A percentile compares a stretch with the other conserved stretches of the same genome.
Evolutionary conservation across 2,888 invertebrate genomes (phyloP).

Genomic region (Stegophylla sp.): DNA sequence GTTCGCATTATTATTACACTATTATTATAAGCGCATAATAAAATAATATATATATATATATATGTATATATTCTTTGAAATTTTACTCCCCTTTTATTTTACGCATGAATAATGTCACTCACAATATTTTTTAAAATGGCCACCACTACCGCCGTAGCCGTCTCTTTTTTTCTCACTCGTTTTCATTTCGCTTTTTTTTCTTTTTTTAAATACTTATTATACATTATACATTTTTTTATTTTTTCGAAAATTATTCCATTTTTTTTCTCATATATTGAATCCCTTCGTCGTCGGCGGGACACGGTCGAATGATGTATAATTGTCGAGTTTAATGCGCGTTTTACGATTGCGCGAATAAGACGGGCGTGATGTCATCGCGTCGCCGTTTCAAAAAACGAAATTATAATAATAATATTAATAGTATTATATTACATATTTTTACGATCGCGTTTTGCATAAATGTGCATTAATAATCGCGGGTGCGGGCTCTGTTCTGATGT

Average conservation of each 20-base stretch:
- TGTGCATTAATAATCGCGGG: too few relatives aligned
- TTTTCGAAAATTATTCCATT: not conserved
- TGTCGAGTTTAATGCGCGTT: conserved; percentile 1
- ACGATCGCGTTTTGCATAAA: too few relatives aligned
- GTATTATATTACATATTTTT: too few relatives aligned
- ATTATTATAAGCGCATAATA: not conserved
- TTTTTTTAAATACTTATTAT: not conserved
- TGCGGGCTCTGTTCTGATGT: too few relatives aligned
- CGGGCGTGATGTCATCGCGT: not conserved
- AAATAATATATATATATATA: not conserved
- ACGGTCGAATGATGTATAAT: not conserved
- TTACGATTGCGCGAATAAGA: not conserved
- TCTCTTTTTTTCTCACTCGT: too few relatives aligned
- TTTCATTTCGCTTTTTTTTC: not conserved
- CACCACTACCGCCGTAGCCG: not conserved
- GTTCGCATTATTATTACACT: not conserved
- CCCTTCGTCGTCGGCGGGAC: not conserved
- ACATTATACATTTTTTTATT: not conserved
- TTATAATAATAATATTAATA: too few relatives aligned
- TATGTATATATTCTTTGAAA: conserved; percentile 9
- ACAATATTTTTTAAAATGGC: not conserved
- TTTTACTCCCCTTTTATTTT: conserved; percentile 14
- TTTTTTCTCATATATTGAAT: too few relatives aligned
- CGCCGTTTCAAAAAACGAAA: not conserved
- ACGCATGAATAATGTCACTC: conserved; percentile 26